Conservation (phyloP, 2,888 invertebrate genomes). For the Cataglyphis cursor region DNA sequence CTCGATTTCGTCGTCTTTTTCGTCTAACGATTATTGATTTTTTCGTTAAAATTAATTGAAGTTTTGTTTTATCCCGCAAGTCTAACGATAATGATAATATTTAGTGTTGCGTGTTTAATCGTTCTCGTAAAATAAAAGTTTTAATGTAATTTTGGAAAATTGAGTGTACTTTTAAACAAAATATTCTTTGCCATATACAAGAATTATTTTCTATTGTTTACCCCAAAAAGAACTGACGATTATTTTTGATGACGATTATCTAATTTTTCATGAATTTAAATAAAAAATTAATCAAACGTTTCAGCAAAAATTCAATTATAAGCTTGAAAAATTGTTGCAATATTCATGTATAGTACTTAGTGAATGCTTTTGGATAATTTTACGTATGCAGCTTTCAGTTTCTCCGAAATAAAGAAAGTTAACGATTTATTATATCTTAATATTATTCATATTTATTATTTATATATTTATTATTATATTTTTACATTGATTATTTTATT, state of each 20-base stretch:
- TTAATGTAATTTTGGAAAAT: neutral
- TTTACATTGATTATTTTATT: too few species aligned
- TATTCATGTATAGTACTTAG: neutral
- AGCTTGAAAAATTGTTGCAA: neutral
- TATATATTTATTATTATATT: neutral
- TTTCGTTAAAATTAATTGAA: conserved; percentile 4
- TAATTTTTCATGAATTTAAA: neutral
- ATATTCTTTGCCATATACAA: neutral
- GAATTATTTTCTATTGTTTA: too few species aligned
- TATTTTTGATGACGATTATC: neutral
- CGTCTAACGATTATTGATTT: conserved; percentile 10
- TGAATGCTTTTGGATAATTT: neutral
- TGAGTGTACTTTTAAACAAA: neutral
- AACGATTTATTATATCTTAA: neutral
- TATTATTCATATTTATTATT: too few species aligned
- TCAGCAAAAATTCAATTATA: neutral
- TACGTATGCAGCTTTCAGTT: neutral
- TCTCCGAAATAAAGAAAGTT: neutral
- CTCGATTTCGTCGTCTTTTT: conserved; percentile 25
- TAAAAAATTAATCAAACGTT: conserved; percentile 3
- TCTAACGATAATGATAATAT: conserved; percentile 7
- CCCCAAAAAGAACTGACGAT: too few species aligned
- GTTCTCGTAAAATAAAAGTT: neutral
- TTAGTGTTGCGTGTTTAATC: neutral
- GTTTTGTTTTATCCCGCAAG: neutral